phyloP scores from a whole-genome alignment of 2,797 vertebrate genomes.

The Limnodromus scolopaceus region DNA sequence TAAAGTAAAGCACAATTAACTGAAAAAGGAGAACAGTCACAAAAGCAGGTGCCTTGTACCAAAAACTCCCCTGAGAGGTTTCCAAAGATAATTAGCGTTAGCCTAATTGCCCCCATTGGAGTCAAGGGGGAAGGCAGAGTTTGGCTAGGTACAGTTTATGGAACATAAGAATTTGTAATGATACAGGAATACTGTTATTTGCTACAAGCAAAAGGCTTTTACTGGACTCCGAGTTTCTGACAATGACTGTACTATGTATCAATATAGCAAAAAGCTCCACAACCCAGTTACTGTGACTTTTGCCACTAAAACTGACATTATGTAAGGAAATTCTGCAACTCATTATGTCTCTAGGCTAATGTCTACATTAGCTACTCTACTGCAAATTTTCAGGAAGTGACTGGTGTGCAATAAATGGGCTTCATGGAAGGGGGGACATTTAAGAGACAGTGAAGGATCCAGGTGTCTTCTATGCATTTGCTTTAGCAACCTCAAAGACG shows the following conservation, averaged over 20 bases:
- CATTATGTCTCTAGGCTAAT: background rate
- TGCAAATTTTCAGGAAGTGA: background rate
- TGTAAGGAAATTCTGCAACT: background rate
- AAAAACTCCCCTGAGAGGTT: background rate
- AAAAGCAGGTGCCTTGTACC: background rate
- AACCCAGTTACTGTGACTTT: background rate
- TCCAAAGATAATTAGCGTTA: background rate
- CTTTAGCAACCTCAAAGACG: background rate
- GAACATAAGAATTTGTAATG: background rate
- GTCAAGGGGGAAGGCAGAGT: background rate
- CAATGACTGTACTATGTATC: background rate
- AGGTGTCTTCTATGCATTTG: background rate
- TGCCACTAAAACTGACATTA: background rate
- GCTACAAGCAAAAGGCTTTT: background rate
- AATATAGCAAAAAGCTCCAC: background rate
- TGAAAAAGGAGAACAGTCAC: background rate
- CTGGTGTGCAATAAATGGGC: background rate
- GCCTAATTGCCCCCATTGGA: background rate
- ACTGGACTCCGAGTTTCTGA: background rate
- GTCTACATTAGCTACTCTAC: background rate
- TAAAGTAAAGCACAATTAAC: background rate
- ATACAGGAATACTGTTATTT: background rate
- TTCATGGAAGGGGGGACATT: background rate
- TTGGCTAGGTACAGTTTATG: background rate
- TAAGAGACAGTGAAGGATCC: background rate